These are phyloP conservation scores for Catharus ustulatus DNA, from an alignment of 2,797 vertebrate genomes.

Conservation along the genomic window DNA sequence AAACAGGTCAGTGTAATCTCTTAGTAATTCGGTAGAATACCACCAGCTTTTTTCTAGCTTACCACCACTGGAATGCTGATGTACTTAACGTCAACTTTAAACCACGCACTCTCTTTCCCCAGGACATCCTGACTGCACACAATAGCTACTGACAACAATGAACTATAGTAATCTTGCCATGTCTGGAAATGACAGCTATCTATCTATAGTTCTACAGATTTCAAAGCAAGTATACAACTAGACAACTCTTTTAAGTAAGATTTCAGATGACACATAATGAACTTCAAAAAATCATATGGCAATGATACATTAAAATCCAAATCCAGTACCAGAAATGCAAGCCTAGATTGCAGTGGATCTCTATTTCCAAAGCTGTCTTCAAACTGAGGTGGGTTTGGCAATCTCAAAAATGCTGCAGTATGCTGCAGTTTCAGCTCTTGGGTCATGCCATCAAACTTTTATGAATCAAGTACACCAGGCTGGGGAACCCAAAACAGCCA, in stretches of 20 bases:
- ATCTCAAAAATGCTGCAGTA: background rate
- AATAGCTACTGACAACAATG: slow-evolving; percentile 88
- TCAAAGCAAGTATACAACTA: slow-evolving; percentile 63
- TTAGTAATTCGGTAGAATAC: background rate
- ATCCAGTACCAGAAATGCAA: background rate
- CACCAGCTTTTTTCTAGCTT: slow-evolving; percentile 49
- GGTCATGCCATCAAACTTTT: background rate
- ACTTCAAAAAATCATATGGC: background rate
- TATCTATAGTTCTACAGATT: slow-evolving; percentile 74
- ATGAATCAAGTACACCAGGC: background rate
- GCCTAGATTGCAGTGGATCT: background rate
- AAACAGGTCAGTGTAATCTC: background rate
- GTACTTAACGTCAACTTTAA: slow-evolving; percentile 68
- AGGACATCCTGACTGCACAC: slow-evolving; percentile 98
- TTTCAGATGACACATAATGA: background rate
- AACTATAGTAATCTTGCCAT: slow-evolving; percentile 70
- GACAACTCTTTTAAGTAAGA: slow-evolving; percentile 37
- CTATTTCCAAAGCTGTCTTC: background rate
- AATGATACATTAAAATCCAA: background rate
- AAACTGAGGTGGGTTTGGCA: background rate
- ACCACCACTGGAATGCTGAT: slow-evolving; percentile 67
- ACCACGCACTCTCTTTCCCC: slow-evolving; percentile 82
- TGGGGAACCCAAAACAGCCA: background rate
- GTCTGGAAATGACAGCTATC: slow-evolving; percentile 79
- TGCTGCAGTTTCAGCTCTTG: background rate